Conservation (phyloP, 2,797 vertebrate genomes). For the Mormyrus hasselquistii region DNA sequence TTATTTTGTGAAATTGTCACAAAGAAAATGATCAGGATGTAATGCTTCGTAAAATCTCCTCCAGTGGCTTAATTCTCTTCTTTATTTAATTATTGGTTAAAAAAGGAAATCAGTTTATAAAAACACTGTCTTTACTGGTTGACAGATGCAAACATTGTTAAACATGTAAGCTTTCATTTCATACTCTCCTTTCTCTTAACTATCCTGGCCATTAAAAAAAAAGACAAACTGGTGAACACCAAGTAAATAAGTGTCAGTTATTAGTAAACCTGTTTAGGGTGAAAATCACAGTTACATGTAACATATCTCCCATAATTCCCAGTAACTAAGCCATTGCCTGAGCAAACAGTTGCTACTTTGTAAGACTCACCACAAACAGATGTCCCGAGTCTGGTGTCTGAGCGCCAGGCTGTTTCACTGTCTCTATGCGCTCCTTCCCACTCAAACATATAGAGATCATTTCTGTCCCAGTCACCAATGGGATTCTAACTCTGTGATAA, state of each 20-base stretch:
- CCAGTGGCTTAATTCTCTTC: background rate
- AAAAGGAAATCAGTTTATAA: background rate
- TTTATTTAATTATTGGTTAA: background rate
- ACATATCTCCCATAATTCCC: background rate
- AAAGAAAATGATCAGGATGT: background rate
- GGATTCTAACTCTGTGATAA: constrained; percentile 45
- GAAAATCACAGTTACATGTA: background rate
- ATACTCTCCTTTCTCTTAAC: background rate
- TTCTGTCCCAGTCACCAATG: constrained; percentile 48
- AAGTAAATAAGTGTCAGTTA: background rate
- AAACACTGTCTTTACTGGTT: background rate
- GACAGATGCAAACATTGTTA: background rate
- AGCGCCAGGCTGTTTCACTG: constrained; percentile 20
- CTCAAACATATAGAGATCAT: constrained; percentile 36
- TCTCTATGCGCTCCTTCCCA: constrained; percentile 24
- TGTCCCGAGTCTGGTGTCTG: constrained; percentile 27
- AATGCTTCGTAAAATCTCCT: background rate
- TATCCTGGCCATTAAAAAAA: background rate
- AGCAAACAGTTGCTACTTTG: background rate
- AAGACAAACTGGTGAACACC: background rate
- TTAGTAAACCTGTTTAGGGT: background rate
- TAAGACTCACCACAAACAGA: constrained; percentile 44
- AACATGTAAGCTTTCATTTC: background rate
- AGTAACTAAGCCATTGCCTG: background rate
- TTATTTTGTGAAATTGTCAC: background rate